Base-by-base conservation (phyloP, 2,113 vertebrate genomes). In the Prochilodus magdalenae region DNA sequence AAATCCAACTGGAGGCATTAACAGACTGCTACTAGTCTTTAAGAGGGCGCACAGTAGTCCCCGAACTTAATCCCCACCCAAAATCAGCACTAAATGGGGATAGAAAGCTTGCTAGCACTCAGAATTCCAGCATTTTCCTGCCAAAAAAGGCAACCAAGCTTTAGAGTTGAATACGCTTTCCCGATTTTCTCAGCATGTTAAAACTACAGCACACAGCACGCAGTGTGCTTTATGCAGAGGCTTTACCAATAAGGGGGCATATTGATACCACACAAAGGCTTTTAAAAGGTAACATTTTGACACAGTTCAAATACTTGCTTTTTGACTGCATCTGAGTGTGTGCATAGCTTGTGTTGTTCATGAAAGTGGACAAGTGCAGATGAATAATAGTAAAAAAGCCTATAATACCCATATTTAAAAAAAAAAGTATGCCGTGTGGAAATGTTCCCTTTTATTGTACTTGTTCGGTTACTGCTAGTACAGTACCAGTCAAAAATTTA, bases 31-130 rank as follows among this genome's bases (percentile, higher is more conserved):
- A 82, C 66, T 77, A 62, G 74, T 91, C 86, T 87, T 84, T 89
- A 83, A 90, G 89, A 87, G 84, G 77, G 80, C 79, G 81, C 78
- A 53, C 77, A 87, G 81, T 77, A 51, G 74, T 33, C 66, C 78
- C 75, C 82, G 85, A 82, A 88, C 84, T 73, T 91, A 92, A 94
- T 92, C 91, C 70, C 90, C 81, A 75, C 74, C 33, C 83, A 89
- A 92, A 90, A 89, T 86, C 90, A 89, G 83, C 89, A 90, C 86
- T 81, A 81, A 86, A 85, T 82, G 79, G 72, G 67, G 73, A 72
- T 72, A 79, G 73, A 80, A 27, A 29, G 80, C 79, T 84, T 83
- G 78, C 76, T 74, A 29, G 66, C 80, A 65, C 72, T 84, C 82
- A 79, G 55, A 76, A 75, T 83, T 60, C 79, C 80, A 63, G 81